Percentiles rank a stretch among this genome's conserved stretches.
phyloP scores from a whole-genome alignment of 2,888 invertebrate species.

The Hemithea aestivaria region DNA sequence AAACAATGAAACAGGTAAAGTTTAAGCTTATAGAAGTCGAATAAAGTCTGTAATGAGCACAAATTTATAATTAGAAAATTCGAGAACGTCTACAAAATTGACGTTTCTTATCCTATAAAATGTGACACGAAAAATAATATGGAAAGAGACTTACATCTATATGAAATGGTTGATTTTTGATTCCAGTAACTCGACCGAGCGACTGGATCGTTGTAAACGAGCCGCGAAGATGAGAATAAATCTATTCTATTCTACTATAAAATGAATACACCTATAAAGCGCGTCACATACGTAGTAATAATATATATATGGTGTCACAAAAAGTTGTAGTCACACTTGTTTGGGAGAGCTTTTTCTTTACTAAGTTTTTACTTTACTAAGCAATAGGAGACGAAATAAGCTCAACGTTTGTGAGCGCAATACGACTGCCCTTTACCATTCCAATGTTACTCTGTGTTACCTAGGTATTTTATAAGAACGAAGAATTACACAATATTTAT shows the following conservation, averaged over 20 bases:
- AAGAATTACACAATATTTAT: too few relatives aligned
- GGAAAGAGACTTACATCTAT: constrained; percentile 9
- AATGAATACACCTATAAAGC: constrained; percentile 65
- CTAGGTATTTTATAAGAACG: too few relatives aligned
- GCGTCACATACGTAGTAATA: too few relatives aligned
- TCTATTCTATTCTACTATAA: constrained; percentile 26
- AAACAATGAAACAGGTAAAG: constrained; percentile 54
- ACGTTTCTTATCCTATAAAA: constrained; percentile 15
- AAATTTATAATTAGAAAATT: constrained; percentile 30
- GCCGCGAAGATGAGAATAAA: constrained; percentile 10
- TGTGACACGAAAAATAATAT: constrained; percentile 13
- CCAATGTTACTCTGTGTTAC: too few relatives aligned
- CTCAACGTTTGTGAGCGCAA: too few relatives aligned
- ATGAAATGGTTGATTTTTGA: constrained; percentile 9
- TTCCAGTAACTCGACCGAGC: constrained; percentile 11
- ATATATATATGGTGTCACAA: too few relatives aligned
- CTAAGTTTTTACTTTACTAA: too few relatives aligned
- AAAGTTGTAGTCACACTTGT: too few relatives aligned
- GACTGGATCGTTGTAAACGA: constrained; percentile 16
- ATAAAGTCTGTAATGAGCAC: constrained; percentile 38
- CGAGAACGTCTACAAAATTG: constrained; percentile 25
- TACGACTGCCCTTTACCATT: too few relatives aligned
- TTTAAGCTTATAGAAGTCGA: constrained; percentile 48
- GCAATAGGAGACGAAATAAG: too few relatives aligned
- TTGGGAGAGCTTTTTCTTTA: too few relatives aligned